A percentile compares a stretch with the other conserved stretches of the same genome.
Evolutionary conservation across 2,888 invertebrate species (phyloP).

Genomic region (Lottia scabra): DNA sequence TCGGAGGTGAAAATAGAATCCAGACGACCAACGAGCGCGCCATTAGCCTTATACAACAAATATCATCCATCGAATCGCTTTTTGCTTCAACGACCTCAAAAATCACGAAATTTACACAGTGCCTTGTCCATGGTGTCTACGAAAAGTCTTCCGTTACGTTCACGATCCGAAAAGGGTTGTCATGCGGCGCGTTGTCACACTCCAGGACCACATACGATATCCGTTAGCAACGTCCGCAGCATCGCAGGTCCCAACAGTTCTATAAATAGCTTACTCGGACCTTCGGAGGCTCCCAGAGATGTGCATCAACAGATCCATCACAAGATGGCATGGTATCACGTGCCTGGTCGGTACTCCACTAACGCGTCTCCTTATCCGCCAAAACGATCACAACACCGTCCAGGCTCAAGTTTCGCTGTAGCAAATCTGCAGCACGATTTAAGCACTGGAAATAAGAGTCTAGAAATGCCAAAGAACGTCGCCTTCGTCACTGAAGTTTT

Average conservation of each 20-base stretch:
- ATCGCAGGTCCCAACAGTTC: slow-evolving; percentile 56
- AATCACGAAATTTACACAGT: slow-evolving; percentile 36
- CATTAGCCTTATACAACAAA: slow-evolving; percentile 12
- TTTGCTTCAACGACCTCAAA: slow-evolving; percentile 15
- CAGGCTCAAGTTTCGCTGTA: slow-evolving; percentile 14
- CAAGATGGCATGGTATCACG: slow-evolving; percentile 64
- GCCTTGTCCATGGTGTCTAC: slow-evolving; percentile 33
- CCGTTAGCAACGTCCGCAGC: slow-evolving; percentile 43
- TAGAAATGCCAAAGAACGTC: too few species aligned
- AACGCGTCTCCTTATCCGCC: slow-evolving; percentile 40
- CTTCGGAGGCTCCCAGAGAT: slow-evolving; percentile 40
- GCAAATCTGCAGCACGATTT: neutral
- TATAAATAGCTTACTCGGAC: slow-evolving; percentile 48
- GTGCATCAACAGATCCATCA: slow-evolving; percentile 45
- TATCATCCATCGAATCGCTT: slow-evolving; percentile 13
- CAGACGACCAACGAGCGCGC: neutral
- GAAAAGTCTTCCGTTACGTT: slow-evolving; percentile 28
- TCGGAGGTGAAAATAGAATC: neutral
- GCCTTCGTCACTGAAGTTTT: neutral
- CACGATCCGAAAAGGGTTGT: slow-evolving; percentile 31
- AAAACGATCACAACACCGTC: slow-evolving; percentile 49
- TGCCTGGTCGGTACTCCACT: slow-evolving; percentile 61
- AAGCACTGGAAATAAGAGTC: too few species aligned
- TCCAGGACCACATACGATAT: slow-evolving; percentile 49
- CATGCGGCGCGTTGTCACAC: slow-evolving; percentile 42